A percentile compares a stretch with the other conserved stretches of the same genome.
Evolutionary conservation across 64 coral and sea anemone genomes (phyloP).

Genomic region (Catalaphyllia jardinei): DNA sequence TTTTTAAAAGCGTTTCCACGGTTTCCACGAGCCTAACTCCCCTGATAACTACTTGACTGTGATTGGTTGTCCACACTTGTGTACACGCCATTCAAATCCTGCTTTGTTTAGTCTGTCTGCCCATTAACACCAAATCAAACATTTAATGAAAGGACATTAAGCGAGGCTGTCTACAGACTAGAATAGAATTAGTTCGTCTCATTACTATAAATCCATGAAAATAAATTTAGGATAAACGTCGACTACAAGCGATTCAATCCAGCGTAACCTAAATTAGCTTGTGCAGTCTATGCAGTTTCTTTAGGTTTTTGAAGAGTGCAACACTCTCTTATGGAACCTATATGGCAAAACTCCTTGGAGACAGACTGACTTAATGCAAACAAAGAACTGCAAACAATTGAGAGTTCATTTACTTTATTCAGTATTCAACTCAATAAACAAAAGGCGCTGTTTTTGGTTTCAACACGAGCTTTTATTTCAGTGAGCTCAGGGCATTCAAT

Average conservation of each 20-base stretch:
- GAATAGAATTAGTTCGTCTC: neutral
- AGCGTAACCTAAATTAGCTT: neutral
- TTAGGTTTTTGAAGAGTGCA: neutral
- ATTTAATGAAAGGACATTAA: neutral
- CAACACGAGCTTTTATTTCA: neutral
- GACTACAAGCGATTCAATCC: neutral
- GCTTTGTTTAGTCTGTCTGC: neutral
- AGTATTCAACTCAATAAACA: neutral
- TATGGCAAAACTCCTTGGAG: neutral
- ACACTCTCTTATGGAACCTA: neutral
- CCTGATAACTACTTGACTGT: neutral
- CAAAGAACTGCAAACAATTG: neutral
- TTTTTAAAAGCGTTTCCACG: constrained; percentile 3
- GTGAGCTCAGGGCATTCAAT: neutral
- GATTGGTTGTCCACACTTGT: constrained; percentile 2
- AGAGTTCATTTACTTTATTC: constrained; percentile 3
- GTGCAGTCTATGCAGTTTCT: neutral
- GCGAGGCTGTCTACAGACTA: neutral
- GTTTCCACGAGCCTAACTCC: constrained; percentile 13
- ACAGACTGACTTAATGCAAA: neutral
- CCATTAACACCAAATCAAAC: neutral
- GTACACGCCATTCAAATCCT: neutral
- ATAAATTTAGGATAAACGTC: neutral
- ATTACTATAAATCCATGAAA: neutral
- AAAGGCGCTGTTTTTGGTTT: neutral